These are phyloP conservation scores for Anthopleura xanthogrammica DNA, from an alignment of 92 coral and sea anemone genomes.

Conservation along the genomic window DNA sequence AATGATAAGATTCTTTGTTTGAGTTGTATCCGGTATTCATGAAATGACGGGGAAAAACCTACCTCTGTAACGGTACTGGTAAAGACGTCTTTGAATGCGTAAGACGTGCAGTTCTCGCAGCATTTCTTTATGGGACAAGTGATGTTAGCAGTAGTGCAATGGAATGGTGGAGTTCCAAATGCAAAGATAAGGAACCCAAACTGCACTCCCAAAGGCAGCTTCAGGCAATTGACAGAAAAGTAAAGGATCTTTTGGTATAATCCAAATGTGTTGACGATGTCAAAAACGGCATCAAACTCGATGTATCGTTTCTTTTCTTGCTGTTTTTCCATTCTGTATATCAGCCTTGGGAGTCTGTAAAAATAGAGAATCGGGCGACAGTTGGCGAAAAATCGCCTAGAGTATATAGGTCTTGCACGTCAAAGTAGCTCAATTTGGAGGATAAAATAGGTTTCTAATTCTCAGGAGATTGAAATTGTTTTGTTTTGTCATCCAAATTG, in stretches of 20 bases:
- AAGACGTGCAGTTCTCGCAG: no score
- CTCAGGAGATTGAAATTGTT: no score
- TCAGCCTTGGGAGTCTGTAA: no score
- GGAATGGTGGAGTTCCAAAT: neutral
- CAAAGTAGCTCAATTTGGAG: no score
- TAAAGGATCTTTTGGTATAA: neutral
- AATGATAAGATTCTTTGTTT: no score
- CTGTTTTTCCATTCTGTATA: neutral
- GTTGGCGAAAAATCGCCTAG: no score
- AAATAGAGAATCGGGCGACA: no score
- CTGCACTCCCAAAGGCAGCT: neutral
- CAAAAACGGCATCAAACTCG: neutral
- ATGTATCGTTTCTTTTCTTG: neutral
- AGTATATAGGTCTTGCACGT: no score
- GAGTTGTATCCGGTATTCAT: no score
- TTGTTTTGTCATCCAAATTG: no score
- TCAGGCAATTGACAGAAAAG: neutral
- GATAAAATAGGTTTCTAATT: no score
- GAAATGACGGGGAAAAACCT: neutral
- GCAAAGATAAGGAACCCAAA: neutral
- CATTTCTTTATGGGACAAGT: conserved; percentile 10
- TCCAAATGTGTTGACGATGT: neutral
- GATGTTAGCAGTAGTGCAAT: neutral
- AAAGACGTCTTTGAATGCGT: neutral
- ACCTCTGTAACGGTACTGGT: conserved; percentile 24